Percentiles rank a stretch among this genome's conserved stretches.
Conservation (phyloP, 2,888 invertebrate genomes). For the Pseudococcus longispinus region DNA sequence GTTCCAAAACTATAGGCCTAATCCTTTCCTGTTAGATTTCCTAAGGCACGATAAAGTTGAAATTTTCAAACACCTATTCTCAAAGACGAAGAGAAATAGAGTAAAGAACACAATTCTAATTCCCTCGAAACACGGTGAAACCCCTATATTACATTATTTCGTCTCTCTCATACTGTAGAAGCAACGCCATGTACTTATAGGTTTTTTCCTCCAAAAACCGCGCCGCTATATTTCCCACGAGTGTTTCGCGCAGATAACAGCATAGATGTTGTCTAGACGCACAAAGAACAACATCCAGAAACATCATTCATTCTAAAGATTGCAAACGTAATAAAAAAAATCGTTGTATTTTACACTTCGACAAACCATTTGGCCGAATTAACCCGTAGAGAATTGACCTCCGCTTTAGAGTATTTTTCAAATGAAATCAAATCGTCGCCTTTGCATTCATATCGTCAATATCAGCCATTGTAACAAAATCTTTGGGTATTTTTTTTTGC, state of each 20-base stretch:
- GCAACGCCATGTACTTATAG: not conserved
- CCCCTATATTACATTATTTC: not conserved
- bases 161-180: not conserved
- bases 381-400: not conserved
- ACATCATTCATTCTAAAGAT: constrained; percentile 37
- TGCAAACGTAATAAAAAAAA: constrained; percentile 24
- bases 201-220: not conserved
- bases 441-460: not conserved
- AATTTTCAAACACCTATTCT: not conserved
- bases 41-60: not conserved
- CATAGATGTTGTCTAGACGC: constrained; percentile 24
- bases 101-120: not conserved
- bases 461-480: not conserved
- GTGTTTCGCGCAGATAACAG: constrained; percentile 32
- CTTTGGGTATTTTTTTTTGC: not conserved
- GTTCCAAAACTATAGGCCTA: not conserved
- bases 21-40: not conserved
- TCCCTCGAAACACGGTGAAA: not conserved
- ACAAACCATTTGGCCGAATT: constrained; percentile 28
- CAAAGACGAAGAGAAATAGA: not conserved
- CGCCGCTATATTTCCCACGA: constrained; percentile 29
- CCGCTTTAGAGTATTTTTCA: not conserved
- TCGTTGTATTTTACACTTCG: constrained; percentile 30
- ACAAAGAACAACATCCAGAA: constrained; percentile 7
- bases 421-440: constrained; percentile 19